These are phyloP conservation scores for Miniopterus natalensis DNA, from an alignment of 2,113 vertebrate genomes.

Conservation along the genomic window DNA sequence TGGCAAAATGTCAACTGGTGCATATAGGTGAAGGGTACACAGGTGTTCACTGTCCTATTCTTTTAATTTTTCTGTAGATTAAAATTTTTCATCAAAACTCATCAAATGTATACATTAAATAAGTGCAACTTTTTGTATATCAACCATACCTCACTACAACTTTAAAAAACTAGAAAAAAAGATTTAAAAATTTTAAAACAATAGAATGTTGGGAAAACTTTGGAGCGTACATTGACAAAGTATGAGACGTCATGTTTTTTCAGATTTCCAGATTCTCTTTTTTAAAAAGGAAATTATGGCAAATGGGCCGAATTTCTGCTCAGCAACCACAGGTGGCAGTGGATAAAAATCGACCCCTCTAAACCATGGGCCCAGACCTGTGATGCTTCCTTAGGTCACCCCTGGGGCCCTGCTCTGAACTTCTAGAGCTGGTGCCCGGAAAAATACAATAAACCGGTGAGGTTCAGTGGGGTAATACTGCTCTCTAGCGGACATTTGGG, in stretches of 20 bases:
- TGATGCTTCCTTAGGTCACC: neutral
- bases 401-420: neutral
- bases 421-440: neutral
- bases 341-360: neutral
- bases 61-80: neutral
- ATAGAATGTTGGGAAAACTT: neutral
- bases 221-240: neutral
- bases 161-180: neutral
- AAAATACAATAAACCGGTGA: neutral
- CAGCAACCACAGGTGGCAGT: neutral
- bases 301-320: neutral
- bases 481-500: constrained; percentile 45
- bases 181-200: neutral
- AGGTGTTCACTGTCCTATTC: neutral
- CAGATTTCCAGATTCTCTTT: neutral
- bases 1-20: neutral
- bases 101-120: neutral
- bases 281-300: neutral
- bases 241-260: neutral
- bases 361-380: neutral
- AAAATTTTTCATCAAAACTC: neutral
- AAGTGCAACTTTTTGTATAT: neutral
- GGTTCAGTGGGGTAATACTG: neutral
- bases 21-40: neutral
- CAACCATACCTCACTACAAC: neutral